Base-by-base conservation (phyloP, 2,888 invertebrate genomes). In the Nomada fucata region DNA sequence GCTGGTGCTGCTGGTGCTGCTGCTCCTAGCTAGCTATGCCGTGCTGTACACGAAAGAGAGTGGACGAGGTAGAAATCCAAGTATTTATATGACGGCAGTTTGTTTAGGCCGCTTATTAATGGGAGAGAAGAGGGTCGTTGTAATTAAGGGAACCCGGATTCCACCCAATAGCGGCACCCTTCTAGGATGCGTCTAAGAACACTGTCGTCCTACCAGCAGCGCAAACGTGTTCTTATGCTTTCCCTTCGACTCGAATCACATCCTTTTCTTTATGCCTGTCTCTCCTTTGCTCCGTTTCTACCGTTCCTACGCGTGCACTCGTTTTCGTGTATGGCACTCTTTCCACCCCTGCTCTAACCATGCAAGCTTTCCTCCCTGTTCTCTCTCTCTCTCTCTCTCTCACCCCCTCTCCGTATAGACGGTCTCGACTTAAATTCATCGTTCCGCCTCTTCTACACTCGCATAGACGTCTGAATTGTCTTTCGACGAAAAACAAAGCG, bases 91-190 rank as follows among this genome's bases (percentile, higher is more conserved):
- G 90, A 89, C 87, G 90, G 90, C 88, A 90, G 91, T 92, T 91
- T 91, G 90, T 92, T 92, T 90, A 91, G 91, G 90, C 88, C 90
- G 91, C 89, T 92, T 92, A 92, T 92, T 92, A 92, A 92, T 92
- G 92, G 91, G 89, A 88, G 88, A 85, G 88, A 88, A 90, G 88
- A 89, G 89, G 90, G 91, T 88, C 88, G 90, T 88, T 89, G 90
- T 91, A 92, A 92, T 92, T 91, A 92, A 92, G 90, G 90, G 81
- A 89, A 90, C 87, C 88, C 79, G 88, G 88, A 92, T 91, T 91
- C 88, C 86, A 87, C 88, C 86, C 86, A 84, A 82, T 85, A 82
- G 78, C 79, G 13, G 57, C 74, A 53, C 79, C 80, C 79, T 87
- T 78, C 78, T 75, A 83, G 77, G 82, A 85, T 77, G 81, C 83